Evolutionary conservation across 2,113 vertebrate species (phyloP).

Genomic region (Coregonus clupeaformis): DNA sequence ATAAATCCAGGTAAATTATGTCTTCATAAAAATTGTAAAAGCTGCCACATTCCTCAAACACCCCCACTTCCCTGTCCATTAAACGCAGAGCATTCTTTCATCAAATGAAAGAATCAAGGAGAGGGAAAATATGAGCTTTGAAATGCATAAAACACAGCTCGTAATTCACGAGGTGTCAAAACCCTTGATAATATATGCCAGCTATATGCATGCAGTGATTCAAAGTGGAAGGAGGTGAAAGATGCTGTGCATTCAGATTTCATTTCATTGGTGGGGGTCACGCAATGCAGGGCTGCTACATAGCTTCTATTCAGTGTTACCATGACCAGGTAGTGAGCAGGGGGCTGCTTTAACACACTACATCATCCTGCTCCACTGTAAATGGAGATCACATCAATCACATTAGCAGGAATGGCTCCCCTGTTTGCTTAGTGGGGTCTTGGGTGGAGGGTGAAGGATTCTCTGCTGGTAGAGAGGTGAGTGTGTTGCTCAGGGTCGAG

Average conservation of each 20-base stretch:
- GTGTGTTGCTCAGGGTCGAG: neutral
- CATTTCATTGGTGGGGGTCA: slow-evolving; percentile 49
- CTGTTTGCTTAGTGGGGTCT: slow-evolving; percentile 34
- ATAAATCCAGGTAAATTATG: slow-evolving; percentile 67
- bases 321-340: slow-evolving; percentile 56
- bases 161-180: slow-evolving; percentile 61
- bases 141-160: slow-evolving; percentile 51
- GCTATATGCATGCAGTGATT: slow-evolving; percentile 65
- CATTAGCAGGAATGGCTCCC: slow-evolving; percentile 38
- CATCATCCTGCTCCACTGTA: slow-evolving; percentile 52
- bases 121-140: slow-evolving; percentile 60
- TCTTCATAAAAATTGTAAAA: slow-evolving; percentile 56
- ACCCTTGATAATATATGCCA: slow-evolving; percentile 53
- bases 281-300: slow-evolving; percentile 28
- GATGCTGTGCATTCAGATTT: slow-evolving; percentile 58
- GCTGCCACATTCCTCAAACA: slow-evolving; percentile 59
- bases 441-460: slow-evolving; percentile 4
- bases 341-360: slow-evolving; percentile 44
- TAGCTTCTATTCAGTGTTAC: slow-evolving; percentile 51
- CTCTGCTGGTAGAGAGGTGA: neutral
- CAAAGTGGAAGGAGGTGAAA: slow-evolving; percentile 52
- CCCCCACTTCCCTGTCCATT: slow-evolving; percentile 65
- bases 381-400: slow-evolving; percentile 65
- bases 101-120: slow-evolving; percentile 62
- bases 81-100: slow-evolving; percentile 63